Base-by-base conservation (phyloP, 1,140 invertebrate species). In the Drosophila teissieri region DNA sequence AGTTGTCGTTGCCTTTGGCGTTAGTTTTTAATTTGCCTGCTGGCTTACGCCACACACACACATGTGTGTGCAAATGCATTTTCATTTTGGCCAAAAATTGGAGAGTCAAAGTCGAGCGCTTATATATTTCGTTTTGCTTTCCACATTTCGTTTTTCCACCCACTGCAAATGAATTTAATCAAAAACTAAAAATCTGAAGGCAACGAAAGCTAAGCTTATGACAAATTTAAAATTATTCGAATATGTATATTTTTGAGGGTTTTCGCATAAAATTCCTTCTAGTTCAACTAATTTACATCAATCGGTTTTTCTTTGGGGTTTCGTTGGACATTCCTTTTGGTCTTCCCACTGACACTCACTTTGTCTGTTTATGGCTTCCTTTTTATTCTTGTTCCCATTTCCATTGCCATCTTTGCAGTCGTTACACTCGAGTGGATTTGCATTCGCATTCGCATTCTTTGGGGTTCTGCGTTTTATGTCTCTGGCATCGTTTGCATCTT, bases 291-390 rank as follows among this genome's bases (percentile, higher is more conserved):
- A 57, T 40, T 70, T 57, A 48, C 27, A 49, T 15, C 15, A 56
- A 55, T 48, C 34, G 31, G 36, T 4, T 37, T n/a, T 52, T 10
- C 19, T 15, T 54, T 46, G 14, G 24, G 58, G 7, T 31, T 24
- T 17, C 27, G 19, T 22, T 4, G 14, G 37, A 4, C 37, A 14
- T 39, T 14, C 4, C 37, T 14, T 14, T 14, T 5, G 12, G 24
- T 17, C 4, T 4, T 31, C 36, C 24, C 7, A 17, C 64, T 15
- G 51, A 24, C 34, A 70, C 42, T 56, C 44, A 72, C 52, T 78
- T 78, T 77, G 73, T 81, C 37, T 65, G 34, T 64, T 81, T 72
- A 80, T 77, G 73, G 73, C 11, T 78, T 64, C 53, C 68, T 78
- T 63, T 81, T 73, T 53, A 61, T 53, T 51, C 60, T 22, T 42